phyloP scores from a whole-genome alignment of 2,888 invertebrate species.

The Napeogenes sylphis region DNA sequence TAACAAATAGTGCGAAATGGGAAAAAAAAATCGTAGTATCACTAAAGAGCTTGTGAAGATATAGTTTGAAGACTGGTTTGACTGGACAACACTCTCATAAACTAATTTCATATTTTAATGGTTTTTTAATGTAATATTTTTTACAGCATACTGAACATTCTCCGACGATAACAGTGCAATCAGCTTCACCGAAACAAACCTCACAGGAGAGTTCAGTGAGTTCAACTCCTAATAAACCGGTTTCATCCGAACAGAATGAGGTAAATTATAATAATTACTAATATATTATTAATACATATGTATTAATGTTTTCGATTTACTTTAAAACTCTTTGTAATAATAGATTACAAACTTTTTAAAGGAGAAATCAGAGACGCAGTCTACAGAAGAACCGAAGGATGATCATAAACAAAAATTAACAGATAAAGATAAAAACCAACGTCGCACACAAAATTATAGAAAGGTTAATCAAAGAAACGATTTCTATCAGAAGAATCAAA shows the following conservation, averaged over 20 bases:
- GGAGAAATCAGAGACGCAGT: conserved; percentile 51
- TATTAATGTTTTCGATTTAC: background rate
- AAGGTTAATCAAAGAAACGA: conserved; percentile 55
- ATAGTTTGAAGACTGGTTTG: no score
- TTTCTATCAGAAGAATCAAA: conserved; percentile 63
- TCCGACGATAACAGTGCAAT: conserved; percentile 26
- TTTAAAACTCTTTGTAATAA: background rate
- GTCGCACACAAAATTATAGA: conserved; percentile 62
- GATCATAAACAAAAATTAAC: conserved; percentile 46
- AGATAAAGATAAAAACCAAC: conserved; percentile 56
- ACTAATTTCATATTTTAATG: no score
- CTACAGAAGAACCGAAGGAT: conserved; percentile 25
- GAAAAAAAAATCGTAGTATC: no score
- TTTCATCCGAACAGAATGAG: conserved; percentile 25
- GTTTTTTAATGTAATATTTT: background rate
- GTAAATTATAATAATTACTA: conserved; percentile 12
- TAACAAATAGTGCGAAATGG: no score
- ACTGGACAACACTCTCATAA: no score
- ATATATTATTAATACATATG: no score
- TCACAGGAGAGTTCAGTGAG: conserved; percentile 25
- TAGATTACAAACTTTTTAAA: conserved; percentile 29
- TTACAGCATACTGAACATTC: conserved; percentile 37
- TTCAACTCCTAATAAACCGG: conserved; percentile 17
- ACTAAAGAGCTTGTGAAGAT: no score
- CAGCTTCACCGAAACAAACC: conserved; percentile 31